Evolutionary conservation across 1,140 invertebrate species (phyloP), one percentile per base, ranked within the genome.

Genomic region (Nebria ingens): DNA sequence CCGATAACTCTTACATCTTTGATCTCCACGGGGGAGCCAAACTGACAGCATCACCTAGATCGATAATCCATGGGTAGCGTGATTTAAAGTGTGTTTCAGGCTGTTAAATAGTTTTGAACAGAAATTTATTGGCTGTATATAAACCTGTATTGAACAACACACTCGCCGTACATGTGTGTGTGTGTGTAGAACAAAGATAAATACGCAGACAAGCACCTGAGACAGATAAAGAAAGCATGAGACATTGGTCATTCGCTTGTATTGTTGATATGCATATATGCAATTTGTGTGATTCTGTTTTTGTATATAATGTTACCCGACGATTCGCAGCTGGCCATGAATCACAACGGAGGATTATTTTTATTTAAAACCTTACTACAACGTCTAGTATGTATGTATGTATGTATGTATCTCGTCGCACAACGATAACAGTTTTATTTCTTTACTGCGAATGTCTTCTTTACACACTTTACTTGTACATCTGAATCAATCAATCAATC

Each of bases 191-290:
- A 45, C 40, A 45, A 45, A 17, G 40, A 45, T 9, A n/a, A n/a
- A n/a, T n/a, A n/a, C n/a, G n/a, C n/a, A n/a, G n/a, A n/a, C n/a
- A n/a, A n/a, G n/a, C n/a, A n/a, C n/a, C n/a, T n/a, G n/a, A n/a
- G 25, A 13, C 13, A 29, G 25, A 29, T 13, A 29, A 45, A 45
- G 9, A 45, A 4, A 4, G 17, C 40, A 45, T 12, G 40, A 45
- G 40, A 45, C 40, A 45, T 17, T 45, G 40, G 40, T 12, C 40
- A 45, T 13, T 6, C n/a, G 15, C 3, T 4, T 4, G 40, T 45
- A 45, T 45, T 45, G 40, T 45, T 45, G 40, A 45, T 45, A 45
- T 45, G 40, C 40, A 45, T 45, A 45, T 45, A 45, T 45, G 40
- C 40, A 45, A 45, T 45, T 45, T 45, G 40, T 45, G 40, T 45